Conservation (phyloP, 2,888 invertebrate genomes). For the Drosophila atripex region DNA sequence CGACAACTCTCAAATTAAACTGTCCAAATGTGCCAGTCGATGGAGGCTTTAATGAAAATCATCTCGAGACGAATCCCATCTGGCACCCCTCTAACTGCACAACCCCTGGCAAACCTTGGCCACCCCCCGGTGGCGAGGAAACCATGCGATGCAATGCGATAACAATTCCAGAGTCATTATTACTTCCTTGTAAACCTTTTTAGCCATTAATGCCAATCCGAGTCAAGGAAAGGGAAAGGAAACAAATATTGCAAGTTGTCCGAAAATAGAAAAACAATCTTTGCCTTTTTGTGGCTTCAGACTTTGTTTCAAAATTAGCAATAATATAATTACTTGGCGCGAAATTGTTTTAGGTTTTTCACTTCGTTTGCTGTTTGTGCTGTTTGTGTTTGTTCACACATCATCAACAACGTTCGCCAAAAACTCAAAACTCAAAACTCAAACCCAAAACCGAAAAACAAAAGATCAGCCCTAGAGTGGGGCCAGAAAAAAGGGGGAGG, state of each 20-base stretch:
- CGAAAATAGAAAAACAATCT: slow-evolving; percentile 43
- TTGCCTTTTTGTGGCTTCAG: background rate
- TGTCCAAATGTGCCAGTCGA: slow-evolving; percentile 63
- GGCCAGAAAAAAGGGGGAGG: slow-evolving; percentile 6
- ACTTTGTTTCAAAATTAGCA: slow-evolving; percentile 66
- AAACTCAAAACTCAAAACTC: slow-evolving; percentile 42
- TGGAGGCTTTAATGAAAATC: slow-evolving; percentile 41
- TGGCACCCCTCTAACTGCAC: slow-evolving; percentile 10
- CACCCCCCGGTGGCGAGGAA: slow-evolving; percentile 1
- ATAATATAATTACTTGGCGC: slow-evolving; percentile 78
- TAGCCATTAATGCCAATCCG: slow-evolving; percentile 36
- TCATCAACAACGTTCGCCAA: slow-evolving; percentile 59
- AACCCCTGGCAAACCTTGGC: slow-evolving; percentile 36
- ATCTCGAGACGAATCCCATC: slow-evolving; percentile 25
- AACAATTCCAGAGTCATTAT: slow-evolving; percentile 50
- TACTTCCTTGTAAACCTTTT: slow-evolving; percentile 55
- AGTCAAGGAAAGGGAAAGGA: slow-evolving; percentile 36
- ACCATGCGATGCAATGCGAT: slow-evolving; percentile 66
- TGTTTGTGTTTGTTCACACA: slow-evolving; percentile 67
- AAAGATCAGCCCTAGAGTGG: slow-evolving; percentile 19
- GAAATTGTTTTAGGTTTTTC: slow-evolving; percentile 73
- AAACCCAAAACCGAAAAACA: slow-evolving; percentile 22
- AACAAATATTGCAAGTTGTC: slow-evolving; percentile 36
- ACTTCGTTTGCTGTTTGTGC: slow-evolving; percentile 29
- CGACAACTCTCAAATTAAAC: slow-evolving; percentile 75